Evolutionary conservation across 2,888 invertebrate genomes (phyloP).

Genomic region (Protodeltote pygarga): DNA sequence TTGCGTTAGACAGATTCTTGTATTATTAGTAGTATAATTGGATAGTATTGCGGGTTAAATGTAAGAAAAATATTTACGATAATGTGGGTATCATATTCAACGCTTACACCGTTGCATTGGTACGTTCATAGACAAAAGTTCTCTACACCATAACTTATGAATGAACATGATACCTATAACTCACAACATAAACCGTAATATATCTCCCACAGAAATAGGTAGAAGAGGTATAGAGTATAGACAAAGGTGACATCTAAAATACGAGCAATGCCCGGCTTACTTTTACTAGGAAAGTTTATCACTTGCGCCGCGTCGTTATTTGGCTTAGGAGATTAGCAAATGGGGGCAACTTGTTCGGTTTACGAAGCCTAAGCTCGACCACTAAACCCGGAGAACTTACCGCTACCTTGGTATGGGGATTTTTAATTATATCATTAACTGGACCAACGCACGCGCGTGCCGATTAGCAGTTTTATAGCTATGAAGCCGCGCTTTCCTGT

Average conservation of each 20-base stretch:
- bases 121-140: slow-evolving; percentile 31
- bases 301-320: slow-evolving; percentile 70
- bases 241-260: slow-evolving; percentile 43
- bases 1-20: too few species aligned
- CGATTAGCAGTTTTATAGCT: slow-evolving; percentile 77
- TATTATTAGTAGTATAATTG: too few species aligned
- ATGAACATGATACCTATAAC: slow-evolving; percentile 31
- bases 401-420: slow-evolving; percentile 62
- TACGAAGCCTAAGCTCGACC: slow-evolving; percentile 74
- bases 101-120: neutral
- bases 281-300: slow-evolving; percentile 65
- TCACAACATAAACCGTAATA: slow-evolving; percentile 35
- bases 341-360: slow-evolving; percentile 78
- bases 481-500: slow-evolving; percentile 69
- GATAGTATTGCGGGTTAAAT: too few species aligned
- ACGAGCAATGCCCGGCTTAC: slow-evolving; percentile 32
- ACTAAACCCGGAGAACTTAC: slow-evolving; percentile 69
- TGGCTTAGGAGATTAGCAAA: slow-evolving; percentile 82
- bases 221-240: slow-evolving; percentile 24
- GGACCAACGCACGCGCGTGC: slow-evolving; percentile 73
- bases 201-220: slow-evolving; percentile 32
- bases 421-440: slow-evolving; percentile 72
- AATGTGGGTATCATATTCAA: too few species aligned
- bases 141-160: slow-evolving; percentile 27
- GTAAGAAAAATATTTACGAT: too few species aligned